phyloP scores from a whole-genome alignment of 2,888 invertebrate species.

The Pegoplata infirma region DNA sequence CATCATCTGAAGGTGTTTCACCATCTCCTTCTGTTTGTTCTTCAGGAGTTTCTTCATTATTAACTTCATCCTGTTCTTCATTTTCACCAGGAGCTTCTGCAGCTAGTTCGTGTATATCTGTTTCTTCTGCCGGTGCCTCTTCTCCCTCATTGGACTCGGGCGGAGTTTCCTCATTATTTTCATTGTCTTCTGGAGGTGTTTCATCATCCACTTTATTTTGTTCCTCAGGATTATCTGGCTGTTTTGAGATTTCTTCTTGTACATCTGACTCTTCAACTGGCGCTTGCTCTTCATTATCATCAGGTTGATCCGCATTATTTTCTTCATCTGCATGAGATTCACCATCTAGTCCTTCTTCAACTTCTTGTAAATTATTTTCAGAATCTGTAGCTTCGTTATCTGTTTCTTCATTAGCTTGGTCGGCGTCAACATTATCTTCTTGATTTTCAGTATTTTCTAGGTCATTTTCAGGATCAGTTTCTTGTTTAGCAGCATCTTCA shows the following conservation, averaged over 20 bases:
- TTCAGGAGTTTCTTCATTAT: background rate
- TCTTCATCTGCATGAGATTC: background rate
- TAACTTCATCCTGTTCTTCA: background rate
- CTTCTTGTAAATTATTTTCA: background rate
- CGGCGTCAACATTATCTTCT: background rate
- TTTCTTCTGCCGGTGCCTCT: too few relatives aligned
- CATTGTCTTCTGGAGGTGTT: too few relatives aligned
- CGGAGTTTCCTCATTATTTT: too few relatives aligned
- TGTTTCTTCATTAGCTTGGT: background rate
- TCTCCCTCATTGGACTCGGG: too few relatives aligned
- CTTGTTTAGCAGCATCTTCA: conserved; percentile 12
- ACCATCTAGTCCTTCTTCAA: background rate
- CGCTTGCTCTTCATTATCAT: background rate
- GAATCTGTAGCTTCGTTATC: background rate
- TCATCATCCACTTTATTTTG: too few relatives aligned
- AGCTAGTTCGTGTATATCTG: too few relatives aligned
- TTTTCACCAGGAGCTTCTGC: too few relatives aligned
- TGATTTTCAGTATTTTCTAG: background rate
- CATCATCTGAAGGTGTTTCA: background rate
- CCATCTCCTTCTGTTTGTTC: too few relatives aligned
- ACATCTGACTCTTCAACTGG: background rate
- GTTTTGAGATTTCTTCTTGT: background rate
- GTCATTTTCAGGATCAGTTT: background rate
- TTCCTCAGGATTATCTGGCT: background rate
- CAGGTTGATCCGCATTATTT: background rate